These are phyloP conservation scores for Ceratotherium simum DNA, from an alignment of 2,113 vertebrate species.

Conservation along the genomic window DNA sequence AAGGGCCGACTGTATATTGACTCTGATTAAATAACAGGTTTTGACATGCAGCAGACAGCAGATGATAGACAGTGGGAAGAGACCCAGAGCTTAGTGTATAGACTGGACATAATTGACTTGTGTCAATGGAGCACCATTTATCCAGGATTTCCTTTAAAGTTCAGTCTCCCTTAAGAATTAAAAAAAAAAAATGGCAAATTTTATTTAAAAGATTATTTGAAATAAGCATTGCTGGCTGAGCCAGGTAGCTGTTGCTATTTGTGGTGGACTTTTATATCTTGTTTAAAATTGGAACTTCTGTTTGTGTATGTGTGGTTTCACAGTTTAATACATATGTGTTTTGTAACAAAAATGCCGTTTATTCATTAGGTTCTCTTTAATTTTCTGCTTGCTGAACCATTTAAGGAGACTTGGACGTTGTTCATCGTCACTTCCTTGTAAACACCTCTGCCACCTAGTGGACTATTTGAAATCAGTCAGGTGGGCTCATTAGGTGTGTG, in stretches of 20 bases:
- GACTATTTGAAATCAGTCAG: not conserved
- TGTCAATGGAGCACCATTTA: not conserved
- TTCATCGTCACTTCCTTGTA: not conserved
- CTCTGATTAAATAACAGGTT: not conserved
- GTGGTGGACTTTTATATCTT: constrained; percentile 36
- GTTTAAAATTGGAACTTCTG: not conserved
- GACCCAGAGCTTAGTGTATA: not conserved
- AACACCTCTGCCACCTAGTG: not conserved
- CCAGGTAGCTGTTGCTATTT: not conserved
- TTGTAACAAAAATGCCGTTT: not conserved
- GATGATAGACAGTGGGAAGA: constrained; percentile 17
- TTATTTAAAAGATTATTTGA: constrained; percentile 21
- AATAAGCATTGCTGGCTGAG: not conserved
- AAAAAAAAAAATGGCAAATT: not conserved
- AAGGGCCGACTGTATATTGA: not conserved
- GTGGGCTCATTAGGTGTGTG: not conserved
- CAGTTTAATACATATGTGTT: constrained; percentile 27
- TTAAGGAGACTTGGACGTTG: not conserved
- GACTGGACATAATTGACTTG: constrained; percentile 43
- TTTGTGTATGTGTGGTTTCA: constrained; percentile 20
- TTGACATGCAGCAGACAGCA: not conserved
- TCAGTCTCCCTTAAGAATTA: not conserved
- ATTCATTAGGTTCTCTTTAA: not conserved
- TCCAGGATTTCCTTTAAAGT: constrained; percentile 43
- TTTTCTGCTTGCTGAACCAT: not conserved